Conservation (phyloP, 2,888 invertebrate genomes). For the Parochlus steinenii region DNA sequence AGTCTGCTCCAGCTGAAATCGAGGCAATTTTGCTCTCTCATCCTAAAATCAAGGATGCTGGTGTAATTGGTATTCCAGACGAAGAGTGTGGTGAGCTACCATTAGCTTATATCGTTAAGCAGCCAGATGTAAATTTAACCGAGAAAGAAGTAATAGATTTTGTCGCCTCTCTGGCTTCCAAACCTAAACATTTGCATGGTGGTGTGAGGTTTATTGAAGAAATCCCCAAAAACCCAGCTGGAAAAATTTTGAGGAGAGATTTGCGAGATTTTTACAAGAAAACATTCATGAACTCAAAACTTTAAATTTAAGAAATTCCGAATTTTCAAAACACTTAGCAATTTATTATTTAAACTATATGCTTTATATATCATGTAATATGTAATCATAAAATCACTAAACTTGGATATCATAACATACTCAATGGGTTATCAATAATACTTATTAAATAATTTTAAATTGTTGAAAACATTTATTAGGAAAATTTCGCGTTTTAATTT, state of each 20-base stretch:
- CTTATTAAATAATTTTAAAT: too few species aligned
- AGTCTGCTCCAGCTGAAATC: conserved; percentile 77
- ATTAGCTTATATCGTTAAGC: conserved; percentile 53
- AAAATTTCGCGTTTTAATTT: too few species aligned
- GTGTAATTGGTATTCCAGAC: conserved; percentile 63
- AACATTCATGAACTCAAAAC: conserved; percentile 1
- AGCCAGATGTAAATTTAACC: conserved; percentile 33
- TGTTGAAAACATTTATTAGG: too few species aligned
- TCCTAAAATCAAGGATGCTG: conserved; percentile 54
- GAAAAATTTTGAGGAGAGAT: conserved; percentile 56
- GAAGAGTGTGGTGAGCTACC: conserved; percentile 62
- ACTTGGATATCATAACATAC: too few species aligned
- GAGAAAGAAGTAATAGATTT: conserved; percentile 39
- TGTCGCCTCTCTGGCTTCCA: conserved; percentile 40
- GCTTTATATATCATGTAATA: too few species aligned
- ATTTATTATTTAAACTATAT: too few species aligned
- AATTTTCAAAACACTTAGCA: background rate
- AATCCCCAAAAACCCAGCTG: conserved; percentile 61
- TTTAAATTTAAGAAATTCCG: background rate
- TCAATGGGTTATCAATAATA: too few species aligned
- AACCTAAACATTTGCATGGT: conserved; percentile 55
- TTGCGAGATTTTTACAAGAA: conserved; percentile 27
- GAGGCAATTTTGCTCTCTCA: conserved; percentile 61
- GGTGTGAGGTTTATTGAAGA: conserved; percentile 55
- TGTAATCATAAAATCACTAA: too few species aligned